Evolutionary conservation across 37 sponge, comb jelly and placozoan genomes (phyloP).

Genomic region (Mnemiopsis leidyi): DNA sequence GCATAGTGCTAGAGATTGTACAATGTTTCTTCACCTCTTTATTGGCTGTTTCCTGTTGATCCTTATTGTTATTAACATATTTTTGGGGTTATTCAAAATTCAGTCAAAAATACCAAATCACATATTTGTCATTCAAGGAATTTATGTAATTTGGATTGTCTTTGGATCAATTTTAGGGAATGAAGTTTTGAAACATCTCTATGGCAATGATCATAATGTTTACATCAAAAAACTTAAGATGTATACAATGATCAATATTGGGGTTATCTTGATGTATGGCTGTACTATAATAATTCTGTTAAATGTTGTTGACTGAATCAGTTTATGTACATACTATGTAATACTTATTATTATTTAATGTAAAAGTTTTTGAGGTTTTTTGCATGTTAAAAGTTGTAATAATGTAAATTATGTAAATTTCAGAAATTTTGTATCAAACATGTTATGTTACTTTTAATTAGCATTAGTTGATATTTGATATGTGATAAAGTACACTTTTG

Average conservation of each 20-base stretch:
- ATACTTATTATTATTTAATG: not conserved
- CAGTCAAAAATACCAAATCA: slow-evolving; percentile 26
- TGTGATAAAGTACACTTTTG: no score
- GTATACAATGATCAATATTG: slow-evolving; percentile 53
- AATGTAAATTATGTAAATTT: not conserved
- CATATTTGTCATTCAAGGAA: slow-evolving; percentile 58
- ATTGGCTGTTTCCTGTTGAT: not conserved
- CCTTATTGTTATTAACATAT: slow-evolving; percentile 32
- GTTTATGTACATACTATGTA: not conserved
- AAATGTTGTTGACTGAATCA: slow-evolving; percentile 47
- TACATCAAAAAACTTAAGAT: slow-evolving; percentile 44
- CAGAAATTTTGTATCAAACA: not conserved
- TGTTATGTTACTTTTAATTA: no score
- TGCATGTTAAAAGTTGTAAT: not conserved
- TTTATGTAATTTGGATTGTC: slow-evolving; percentile 61
- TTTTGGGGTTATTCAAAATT: slow-evolving; percentile 9
- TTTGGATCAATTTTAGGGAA: slow-evolving; percentile 55
- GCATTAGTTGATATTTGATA: no score
- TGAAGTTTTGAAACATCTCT: slow-evolving; percentile 26
- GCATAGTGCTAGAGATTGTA: not conserved
- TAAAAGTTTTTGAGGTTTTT: not conserved
- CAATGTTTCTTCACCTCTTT: not conserved
- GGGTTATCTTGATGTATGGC: slow-evolving; percentile 45
- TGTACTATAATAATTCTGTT: slow-evolving; percentile 52
- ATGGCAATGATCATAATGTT: not conserved